A percentile compares a stretch with the other conserved stretches of the same genome.
These are phyloP conservation scores for Drosophila koepferae DNA, from an alignment of 2,888 invertebrate genomes.

Conservation along the genomic window DNA sequence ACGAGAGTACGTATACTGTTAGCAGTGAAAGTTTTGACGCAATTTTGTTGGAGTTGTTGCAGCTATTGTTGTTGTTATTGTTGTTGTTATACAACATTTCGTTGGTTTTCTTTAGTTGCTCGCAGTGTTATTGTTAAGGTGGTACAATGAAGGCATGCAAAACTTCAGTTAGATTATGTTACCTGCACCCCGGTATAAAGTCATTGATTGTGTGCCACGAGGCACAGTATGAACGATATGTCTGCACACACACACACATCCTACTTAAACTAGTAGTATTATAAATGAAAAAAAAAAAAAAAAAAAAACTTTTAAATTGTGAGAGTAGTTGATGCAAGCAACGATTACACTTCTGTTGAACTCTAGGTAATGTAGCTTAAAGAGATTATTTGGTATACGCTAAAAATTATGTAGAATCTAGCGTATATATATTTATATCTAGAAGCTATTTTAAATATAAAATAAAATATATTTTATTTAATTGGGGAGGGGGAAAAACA, in stretches of 20 bases:
- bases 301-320: background rate
- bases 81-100: conserved; percentile 31
- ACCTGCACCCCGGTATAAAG: conserved; percentile 42
- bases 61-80: conserved; percentile 11
- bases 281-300: background rate
- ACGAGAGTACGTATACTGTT: conserved; percentile 14
- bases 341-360: background rate
- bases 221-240: conserved; percentile 10
- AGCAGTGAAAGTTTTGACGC: conserved; percentile 60
- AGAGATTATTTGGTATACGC: no score
- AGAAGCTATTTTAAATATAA: no score
- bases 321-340: background rate
- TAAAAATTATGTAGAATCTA: no score
- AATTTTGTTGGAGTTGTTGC: conserved; percentile 26
- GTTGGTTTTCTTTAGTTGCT: conserved; percentile 53
- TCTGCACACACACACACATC: background rate
- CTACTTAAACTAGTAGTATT: conserved; percentile 5
- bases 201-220: conserved; percentile 46
- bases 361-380: background rate
- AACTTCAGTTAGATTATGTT: conserved; percentile 61
- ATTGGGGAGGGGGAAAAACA: no score
- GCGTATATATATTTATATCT: no score
- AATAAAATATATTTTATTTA: no score
- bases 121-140: conserved; percentile 57
- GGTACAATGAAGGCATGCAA: conserved; percentile 54